Conservation (phyloP, 2,797 vertebrate genomes). For the Balearica regulorum region DNA sequence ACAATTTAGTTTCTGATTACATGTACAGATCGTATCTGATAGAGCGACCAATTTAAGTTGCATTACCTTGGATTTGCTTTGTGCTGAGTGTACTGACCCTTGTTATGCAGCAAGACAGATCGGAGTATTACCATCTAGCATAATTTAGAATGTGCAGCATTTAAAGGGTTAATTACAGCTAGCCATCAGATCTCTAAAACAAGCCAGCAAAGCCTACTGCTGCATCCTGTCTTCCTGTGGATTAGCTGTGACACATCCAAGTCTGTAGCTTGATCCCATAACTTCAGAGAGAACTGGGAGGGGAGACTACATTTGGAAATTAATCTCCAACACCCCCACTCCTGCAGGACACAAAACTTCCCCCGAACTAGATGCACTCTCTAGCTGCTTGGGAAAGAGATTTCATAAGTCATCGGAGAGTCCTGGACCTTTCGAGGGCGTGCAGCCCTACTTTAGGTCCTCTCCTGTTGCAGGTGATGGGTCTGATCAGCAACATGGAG, state of each 20-base stretch:
- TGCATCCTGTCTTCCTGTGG: background rate
- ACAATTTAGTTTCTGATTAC: background rate
- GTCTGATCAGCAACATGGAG: background rate
- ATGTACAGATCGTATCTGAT: background rate
- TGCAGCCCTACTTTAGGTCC: background rate
- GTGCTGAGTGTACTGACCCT: fast-evolving
- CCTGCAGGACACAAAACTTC: background rate
- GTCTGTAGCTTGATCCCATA: background rate
- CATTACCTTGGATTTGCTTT: background rate
- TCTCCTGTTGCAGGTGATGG: background rate
- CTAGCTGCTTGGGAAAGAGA: background rate
- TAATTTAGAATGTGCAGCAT: background rate
- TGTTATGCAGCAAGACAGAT: background rate
- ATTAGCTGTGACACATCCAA: background rate
- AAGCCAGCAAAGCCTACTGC: background rate
- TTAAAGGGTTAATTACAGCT: background rate
- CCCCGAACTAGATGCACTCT: background rate
- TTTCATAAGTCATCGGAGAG: fast-evolving
- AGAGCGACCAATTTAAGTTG: background rate
- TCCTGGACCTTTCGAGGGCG: background rate
- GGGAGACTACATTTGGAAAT: background rate
- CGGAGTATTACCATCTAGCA: background rate
- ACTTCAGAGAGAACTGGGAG: background rate
- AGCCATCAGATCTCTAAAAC: background rate
- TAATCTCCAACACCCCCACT: background rate